Conservation (phyloP, 2,888 invertebrate species). For the Mactromeris polynyma region DNA sequence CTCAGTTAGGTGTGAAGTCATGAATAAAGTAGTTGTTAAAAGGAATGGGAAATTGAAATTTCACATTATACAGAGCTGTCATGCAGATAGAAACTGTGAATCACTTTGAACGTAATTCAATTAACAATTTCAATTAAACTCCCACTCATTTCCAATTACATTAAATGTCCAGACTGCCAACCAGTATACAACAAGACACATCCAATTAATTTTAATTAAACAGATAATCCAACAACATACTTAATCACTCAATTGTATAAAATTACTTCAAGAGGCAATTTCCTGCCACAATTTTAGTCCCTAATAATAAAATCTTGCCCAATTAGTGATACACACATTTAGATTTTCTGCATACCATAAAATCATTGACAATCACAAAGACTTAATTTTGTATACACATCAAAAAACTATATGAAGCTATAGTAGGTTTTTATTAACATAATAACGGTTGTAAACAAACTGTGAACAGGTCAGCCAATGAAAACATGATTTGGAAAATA, state of each 20-base stretch:
- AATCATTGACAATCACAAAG: neutral
- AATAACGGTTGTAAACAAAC: no score
- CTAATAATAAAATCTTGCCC: neutral
- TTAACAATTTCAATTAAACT: constrained; percentile 11
- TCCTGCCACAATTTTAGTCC: neutral
- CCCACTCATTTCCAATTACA: constrained; percentile 6
- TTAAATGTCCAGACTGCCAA: neutral
- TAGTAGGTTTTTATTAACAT: no score
- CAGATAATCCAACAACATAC: neutral
- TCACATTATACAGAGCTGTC: neutral
- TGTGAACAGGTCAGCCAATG: no score
- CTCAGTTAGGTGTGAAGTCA: neutral
- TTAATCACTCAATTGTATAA: neutral
- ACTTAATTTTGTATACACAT: neutral
- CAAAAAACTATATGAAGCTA: no score
- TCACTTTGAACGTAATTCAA: neutral
- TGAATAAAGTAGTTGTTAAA: neutral
- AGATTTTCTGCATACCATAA: neutral
- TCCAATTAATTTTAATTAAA: constrained; percentile 10
- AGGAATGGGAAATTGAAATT: neutral
- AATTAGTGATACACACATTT: neutral
- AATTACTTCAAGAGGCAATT: constrained; percentile 19
- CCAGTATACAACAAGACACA: neutral
- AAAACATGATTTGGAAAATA: no score
- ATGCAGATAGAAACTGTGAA: neutral